A percentile compares a stretch with the other conserved stretches of the same genome.
These are phyloP conservation scores for Zoroaster sp. DNA, from an alignment of 53 echinoderm and acorn worm species.

Conservation along the genomic window DNA sequence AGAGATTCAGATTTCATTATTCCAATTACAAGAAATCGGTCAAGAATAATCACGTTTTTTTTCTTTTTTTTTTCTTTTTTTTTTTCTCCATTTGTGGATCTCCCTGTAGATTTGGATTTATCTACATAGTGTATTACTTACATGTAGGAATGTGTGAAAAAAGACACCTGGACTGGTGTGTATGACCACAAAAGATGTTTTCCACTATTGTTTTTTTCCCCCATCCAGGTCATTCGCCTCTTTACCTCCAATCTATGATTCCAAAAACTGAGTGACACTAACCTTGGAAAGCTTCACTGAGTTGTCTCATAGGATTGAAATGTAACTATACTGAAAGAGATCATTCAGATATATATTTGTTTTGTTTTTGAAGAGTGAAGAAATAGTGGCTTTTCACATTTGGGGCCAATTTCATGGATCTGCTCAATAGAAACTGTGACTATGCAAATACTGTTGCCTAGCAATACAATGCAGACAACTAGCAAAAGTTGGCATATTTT, in stretches of 20 bases:
- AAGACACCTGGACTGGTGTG: conserved; percentile 17
- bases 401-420: background rate
- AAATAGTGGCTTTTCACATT: no score
- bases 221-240: conserved; percentile 39
- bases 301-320: no score
- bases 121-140: background rate
- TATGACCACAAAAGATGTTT: no score
- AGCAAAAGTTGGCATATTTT: no score
- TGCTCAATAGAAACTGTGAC: no score
- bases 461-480: no score
- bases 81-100: background rate
- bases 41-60: background rate
- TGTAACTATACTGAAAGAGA: background rate
- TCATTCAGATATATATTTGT: background rate
- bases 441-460: no score
- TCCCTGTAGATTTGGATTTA: background rate
- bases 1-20: background rate
- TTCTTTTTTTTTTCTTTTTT: background rate
- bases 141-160: background rate
- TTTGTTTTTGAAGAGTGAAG: background rate
- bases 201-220: background rate
- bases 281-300: no score
- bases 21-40: background rate
- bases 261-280: no score
- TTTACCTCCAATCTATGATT: background rate